phyloP scores from a whole-genome alignment of 2,113 vertebrate genomes.

The Arenaria interpres region DNA sequence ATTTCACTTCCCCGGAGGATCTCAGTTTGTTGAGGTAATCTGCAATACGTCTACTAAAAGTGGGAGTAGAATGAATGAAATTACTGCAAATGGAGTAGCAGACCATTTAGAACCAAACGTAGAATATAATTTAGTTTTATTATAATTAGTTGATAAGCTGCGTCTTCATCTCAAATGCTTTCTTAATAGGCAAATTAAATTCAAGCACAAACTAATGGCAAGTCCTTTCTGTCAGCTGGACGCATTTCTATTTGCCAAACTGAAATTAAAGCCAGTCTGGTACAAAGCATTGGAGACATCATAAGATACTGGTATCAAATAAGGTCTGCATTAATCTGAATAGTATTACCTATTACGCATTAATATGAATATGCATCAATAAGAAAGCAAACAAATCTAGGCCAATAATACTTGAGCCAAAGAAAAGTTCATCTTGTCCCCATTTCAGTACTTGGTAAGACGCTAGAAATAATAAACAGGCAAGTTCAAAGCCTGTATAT shows the following conservation, averaged over 20 bases:
- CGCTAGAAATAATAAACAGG: background rate
- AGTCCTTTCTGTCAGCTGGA: background rate
- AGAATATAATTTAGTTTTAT: constrained; percentile 11
- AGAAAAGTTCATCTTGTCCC: background rate
- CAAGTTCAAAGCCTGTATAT: background rate
- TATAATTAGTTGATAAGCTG: background rate
- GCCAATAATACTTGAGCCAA: background rate
- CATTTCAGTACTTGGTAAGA: background rate
- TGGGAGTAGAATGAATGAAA: background rate
- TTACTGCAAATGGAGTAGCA: background rate
- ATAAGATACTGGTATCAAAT: background rate
- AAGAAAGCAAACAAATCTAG: background rate
- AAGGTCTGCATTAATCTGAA: background rate
- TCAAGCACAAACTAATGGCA: background rate
- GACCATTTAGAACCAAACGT: background rate
- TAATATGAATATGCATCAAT: background rate
- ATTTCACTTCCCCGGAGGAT: background rate
- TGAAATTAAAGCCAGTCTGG: background rate
- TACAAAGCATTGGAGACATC: background rate
- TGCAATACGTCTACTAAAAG: constrained; percentile 23
- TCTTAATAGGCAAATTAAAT: background rate
- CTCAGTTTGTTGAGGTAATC: background rate
- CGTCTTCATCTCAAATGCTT: background rate
- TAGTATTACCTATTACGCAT: background rate
- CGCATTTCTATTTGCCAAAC: background rate